Evolutionary conservation across 2,888 invertebrate genomes (phyloP), one percentile per base, ranked within the genome.

Genomic region (Ypsolopha scabrella): DNA sequence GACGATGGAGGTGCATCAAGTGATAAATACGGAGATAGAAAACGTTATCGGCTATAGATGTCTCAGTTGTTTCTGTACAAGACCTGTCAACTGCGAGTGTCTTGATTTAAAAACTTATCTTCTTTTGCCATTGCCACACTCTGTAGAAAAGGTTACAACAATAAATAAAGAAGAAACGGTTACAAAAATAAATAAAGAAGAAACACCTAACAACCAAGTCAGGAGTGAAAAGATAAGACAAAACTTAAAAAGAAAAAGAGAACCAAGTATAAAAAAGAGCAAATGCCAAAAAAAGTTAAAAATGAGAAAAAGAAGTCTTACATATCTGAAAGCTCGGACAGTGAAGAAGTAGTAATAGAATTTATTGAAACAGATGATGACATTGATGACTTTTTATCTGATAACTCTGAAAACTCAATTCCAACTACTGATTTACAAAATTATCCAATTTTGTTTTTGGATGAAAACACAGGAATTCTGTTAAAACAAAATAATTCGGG

Each of bases 1-100:
- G 24, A 48, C 41, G 14, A 52, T 48, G 48, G 11, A 52, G 7
- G 34, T 52, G 33, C 50, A 52, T 44, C 48, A 52, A 48, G 34
- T 48, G 11, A 43, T 14, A 2, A 38, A 34, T 44, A 48, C 37
- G 41, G 38, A 41, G 35, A 48, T 0, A 38, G 48, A 52, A 48
- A 36, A 48, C 13, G 47, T 43, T 43, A 51, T 47, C 10, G 39
- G 43, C 11, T 51, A 51, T 36, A 46, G 51, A 46, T 41, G 39
- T 11, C 39, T 51, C 38, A 51, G 51, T 47, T 51, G 46, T 47
- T 51, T 51, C 34, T 51, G 51, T 47, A 51, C 39, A 39, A 51
- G 34, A 50, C 50, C 50, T 50, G 50, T 35, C 3, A 50, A 50
- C 41, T 50, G 41, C 34, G 41, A 50, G 41, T 50, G 50, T 41